phyloP scores from a whole-genome alignment of 2,888 invertebrate species.

The Mesochorus sp. region DNA sequence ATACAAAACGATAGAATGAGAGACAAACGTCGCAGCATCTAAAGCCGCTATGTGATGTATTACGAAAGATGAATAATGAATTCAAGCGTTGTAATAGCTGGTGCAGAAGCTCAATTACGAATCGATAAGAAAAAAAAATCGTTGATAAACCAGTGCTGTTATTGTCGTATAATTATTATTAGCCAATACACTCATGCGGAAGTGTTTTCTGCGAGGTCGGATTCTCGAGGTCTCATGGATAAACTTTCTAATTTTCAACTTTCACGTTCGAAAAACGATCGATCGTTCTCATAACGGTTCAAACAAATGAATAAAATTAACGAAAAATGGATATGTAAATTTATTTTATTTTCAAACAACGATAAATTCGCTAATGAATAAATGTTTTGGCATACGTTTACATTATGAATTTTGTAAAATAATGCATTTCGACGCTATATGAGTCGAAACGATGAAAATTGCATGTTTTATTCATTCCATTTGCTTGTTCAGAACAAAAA shows the following conservation, averaged over 20 bases:
- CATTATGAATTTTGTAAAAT: not conserved
- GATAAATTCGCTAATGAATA: not conserved
- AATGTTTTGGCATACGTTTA: too few species aligned
- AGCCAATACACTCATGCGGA: not conserved
- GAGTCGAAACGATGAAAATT: not conserved
- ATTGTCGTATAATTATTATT: slow-evolving; percentile 16
- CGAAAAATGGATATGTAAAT: too few species aligned
- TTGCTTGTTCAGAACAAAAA: not conserved
- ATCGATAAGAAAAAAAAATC: not conserved
- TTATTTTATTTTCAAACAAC: not conserved
- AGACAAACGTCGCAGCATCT: too few species aligned
- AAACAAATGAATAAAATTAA: too few species aligned
- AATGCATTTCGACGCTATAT: not conserved
- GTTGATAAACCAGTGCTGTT: not conserved
- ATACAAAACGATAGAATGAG: not conserved
- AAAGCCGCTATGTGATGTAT: not conserved
- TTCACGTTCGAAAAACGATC: not conserved
- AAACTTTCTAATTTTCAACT: slow-evolving; percentile 21
- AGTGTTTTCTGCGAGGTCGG: slow-evolving; percentile 2
- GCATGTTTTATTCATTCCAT: slow-evolving; percentile 15
- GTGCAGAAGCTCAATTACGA: not conserved
- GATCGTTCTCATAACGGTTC: too few species aligned
- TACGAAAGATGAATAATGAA: not conserved
- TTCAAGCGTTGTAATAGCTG: not conserved
- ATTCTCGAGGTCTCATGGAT: slow-evolving; percentile 1